These are phyloP conservation scores for Eustalomyia histrio DNA, from an alignment of 2,888 invertebrate species.

Conservation along the genomic window DNA sequence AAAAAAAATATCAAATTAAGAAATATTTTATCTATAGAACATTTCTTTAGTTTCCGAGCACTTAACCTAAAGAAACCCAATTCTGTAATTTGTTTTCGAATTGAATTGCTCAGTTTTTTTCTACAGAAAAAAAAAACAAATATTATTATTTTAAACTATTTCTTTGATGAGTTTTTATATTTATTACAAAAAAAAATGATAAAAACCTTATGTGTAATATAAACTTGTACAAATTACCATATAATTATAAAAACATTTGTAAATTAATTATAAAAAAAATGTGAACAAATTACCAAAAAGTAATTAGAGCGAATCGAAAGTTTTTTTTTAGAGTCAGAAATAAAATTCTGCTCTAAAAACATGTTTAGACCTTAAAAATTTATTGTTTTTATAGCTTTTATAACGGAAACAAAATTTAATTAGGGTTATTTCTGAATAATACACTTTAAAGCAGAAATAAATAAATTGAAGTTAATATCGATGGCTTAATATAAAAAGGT, in stretches of 20 bases:
- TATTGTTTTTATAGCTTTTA: background rate
- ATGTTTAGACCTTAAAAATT: background rate
- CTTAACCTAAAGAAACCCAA: too few species aligned
- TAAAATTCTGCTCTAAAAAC: background rate
- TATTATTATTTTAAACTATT: too few species aligned
- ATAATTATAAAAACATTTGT: constrained; percentile 20
- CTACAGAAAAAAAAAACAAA: too few species aligned
- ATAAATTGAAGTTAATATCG: background rate
- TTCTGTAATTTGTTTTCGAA: too few species aligned
- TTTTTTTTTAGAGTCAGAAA: constrained; percentile 17
- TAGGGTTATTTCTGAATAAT: background rate
- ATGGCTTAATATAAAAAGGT: too few species aligned
- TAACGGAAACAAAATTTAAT: background rate
- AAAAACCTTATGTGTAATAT: background rate
- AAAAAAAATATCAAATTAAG: too few species aligned
- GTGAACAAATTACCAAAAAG: constrained; percentile 9
- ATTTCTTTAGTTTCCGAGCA: too few species aligned
- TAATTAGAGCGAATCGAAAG: constrained; percentile 40
- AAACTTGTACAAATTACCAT: constrained; percentile 22
- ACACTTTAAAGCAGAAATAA: background rate
- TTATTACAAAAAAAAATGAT: too few species aligned
- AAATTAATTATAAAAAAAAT: constrained; percentile 33
- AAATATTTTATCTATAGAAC: too few species aligned
- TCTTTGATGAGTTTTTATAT: too few species aligned
- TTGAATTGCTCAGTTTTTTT: too few species aligned